Evolutionary conservation across 2,113 vertebrate species (phyloP).

Genomic region (Zosterops japonicus): DNA sequence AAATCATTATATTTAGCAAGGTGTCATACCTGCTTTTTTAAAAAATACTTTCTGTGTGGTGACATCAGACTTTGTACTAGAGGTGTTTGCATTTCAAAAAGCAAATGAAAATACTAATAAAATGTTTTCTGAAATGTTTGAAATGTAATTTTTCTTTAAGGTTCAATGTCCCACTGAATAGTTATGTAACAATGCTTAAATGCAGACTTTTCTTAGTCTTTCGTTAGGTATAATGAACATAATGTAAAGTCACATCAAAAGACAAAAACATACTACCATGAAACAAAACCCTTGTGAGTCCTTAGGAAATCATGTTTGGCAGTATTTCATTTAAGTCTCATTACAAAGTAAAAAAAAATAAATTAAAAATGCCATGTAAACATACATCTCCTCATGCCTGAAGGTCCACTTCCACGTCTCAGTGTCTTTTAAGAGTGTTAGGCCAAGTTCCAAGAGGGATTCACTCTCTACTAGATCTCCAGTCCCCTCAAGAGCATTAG

Average conservation of each 20-base stretch:
- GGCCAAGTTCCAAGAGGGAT: slow-evolving; percentile 25
- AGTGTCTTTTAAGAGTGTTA: background rate
- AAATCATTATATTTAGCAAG: background rate
- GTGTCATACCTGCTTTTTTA: background rate
- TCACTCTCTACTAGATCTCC: slow-evolving; percentile 11
- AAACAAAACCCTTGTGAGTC: background rate
- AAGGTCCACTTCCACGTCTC: background rate
- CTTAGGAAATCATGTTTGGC: background rate
- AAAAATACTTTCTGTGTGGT: background rate
- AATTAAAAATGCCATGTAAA: background rate
- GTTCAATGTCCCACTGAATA: background rate
- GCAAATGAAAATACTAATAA: background rate
- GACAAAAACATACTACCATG: background rate
- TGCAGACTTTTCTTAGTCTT: background rate
- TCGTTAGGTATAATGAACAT: background rate
- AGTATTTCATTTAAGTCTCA: background rate
- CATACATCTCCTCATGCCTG: background rate
- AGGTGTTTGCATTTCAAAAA: background rate
- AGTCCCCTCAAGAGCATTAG: slow-evolving; percentile 43
- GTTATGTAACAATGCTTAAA: background rate
- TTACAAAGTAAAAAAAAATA: background rate
- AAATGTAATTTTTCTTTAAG: background rate
- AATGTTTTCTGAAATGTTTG: background rate
- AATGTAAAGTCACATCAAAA: background rate
- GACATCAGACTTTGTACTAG: background rate